These are phyloP conservation scores for Leptinotarsa undecemlineata DNA, from an alignment of 1,140 invertebrate genomes.

Conservation along the genomic window DNA sequence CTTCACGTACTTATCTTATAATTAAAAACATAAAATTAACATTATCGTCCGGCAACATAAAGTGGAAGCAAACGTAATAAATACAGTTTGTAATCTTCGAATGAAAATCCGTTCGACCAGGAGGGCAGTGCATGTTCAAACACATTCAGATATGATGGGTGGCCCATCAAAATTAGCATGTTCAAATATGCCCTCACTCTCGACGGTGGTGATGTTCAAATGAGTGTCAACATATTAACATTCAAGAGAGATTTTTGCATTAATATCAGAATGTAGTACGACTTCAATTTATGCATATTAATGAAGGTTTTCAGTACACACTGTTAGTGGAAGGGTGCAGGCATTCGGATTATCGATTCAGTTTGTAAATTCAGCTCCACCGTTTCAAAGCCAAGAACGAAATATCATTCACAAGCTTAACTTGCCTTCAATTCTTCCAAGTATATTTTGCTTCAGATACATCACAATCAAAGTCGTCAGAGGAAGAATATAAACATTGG, in stretches of 20 bases:
- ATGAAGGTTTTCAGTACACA: slow-evolving; percentile 31
- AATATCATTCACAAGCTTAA: too few species aligned
- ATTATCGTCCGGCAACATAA: slow-evolving; percentile 23
- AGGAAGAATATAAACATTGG: too few species aligned
- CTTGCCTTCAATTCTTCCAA: too few species aligned
- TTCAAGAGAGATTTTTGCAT: slow-evolving; percentile 42
- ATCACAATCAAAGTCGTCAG: too few species aligned
- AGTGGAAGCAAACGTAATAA: slow-evolving; percentile 19
- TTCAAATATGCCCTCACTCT: slow-evolving; percentile 32
- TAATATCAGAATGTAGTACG: slow-evolving; percentile 37
- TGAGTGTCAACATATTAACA: slow-evolving; percentile 41
- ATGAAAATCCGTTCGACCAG: slow-evolving; percentile 25
- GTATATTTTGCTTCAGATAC: too few species aligned
- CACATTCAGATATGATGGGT: slow-evolving; percentile 19
- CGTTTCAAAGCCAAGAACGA: too few species aligned
- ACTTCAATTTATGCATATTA: slow-evolving; percentile 45
- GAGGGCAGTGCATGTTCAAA: slow-evolving; percentile 23
- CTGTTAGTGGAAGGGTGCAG: slow-evolving; percentile 18
- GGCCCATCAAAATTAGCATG: slow-evolving; percentile 35
- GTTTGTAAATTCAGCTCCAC: neutral
- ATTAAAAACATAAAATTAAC: slow-evolving; percentile 25
- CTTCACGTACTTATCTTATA: slow-evolving; percentile 17
- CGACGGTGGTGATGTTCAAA: slow-evolving; percentile 18
- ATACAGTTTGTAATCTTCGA: slow-evolving; percentile 27
- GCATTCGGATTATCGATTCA: slow-evolving; percentile 23